Evolutionary conservation across 2,888 invertebrate species (phyloP), one percentile per base, ranked within the genome.

Genomic region (Adelphocoris suturalis): DNA sequence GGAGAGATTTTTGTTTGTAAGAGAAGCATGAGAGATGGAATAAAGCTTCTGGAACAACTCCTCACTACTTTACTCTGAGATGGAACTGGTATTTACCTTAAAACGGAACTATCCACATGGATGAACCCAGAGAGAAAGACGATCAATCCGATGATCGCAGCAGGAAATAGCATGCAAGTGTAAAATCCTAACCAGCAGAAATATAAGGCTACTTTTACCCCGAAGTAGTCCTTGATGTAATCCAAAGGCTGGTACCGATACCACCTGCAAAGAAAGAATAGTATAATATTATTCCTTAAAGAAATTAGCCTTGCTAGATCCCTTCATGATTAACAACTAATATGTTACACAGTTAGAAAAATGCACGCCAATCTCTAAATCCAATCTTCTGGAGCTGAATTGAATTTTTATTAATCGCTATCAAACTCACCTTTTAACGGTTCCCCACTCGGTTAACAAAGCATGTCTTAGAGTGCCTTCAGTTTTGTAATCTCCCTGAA

Each of bases 171-270:
- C 94, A 95, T 94, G 12, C 94, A 94, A 9, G 95, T 95, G 92
- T 95, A 95, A 91, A 95, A 94, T 94, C 95, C 95, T 28, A 95
- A 92, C 95, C 95, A 95, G 16, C 95, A 94, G 92, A 95, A 95
- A 92, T 95, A 95, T 90, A 95, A 94, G 14, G 94, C 95, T 84
- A 94, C 94, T 92, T 95, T 95, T 92, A 95, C 95, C 2, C 95
- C 95, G 91, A 95, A 95, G 92, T 95, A 95, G 90, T 94, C 94
- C 88, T 95, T 92, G 86, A 95, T 94, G 91, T 95, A 94, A 92
- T 95, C 94, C 12, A 95, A 92, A 0, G 95, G 95, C 92, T 95
- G 95, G 92, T 95, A 94, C 92, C 94, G 94, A 92, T 94, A 94
- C 94, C 94, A 95, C 89, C 93, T 93, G 4, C 94, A 93, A 37